Conservation (phyloP, 2,113 vertebrate genomes). For the Aphelocoma coerulescens region DNA sequence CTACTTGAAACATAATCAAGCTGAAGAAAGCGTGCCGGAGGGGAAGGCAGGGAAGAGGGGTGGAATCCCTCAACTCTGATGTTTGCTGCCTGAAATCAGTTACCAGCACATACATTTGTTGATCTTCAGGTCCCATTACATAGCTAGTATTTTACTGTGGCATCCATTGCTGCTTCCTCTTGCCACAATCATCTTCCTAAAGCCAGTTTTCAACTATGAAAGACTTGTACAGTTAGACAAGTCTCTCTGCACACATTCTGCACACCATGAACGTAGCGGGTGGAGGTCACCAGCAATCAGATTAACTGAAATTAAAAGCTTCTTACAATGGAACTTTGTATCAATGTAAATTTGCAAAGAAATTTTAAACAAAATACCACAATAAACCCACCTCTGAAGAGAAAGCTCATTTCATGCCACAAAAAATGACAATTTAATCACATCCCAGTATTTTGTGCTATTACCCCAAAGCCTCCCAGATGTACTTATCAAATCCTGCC, state of each 20-base stretch:
- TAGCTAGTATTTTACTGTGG: neutral
- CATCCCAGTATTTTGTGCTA: neutral
- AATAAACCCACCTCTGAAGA: neutral
- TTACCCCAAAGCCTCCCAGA: neutral
- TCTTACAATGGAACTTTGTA: neutral
- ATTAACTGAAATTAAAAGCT: neutral
- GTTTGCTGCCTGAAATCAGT: neutral
- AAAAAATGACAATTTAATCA: neutral
- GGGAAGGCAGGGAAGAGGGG: neutral
- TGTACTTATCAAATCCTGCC: neutral
- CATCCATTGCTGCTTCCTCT: neutral
- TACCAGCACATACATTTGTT: neutral
- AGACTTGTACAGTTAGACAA: neutral
- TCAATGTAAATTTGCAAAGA: neutral
- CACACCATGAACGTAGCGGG: accelerated
- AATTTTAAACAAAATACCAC: neutral
- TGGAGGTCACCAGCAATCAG: neutral
- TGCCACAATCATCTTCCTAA: neutral
- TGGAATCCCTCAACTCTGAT: neutral
- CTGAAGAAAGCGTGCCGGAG: neutral
- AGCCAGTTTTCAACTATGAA: neutral
- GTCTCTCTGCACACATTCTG: neutral
- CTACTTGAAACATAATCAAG: neutral
- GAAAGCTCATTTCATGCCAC: neutral
- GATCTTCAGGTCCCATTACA: neutral